A percentile compares a stretch with the other conserved stretches of the same genome.
Conservation (phyloP, 2,797 vertebrate genomes). For the Gobionotothen gibberifrons region DNA sequence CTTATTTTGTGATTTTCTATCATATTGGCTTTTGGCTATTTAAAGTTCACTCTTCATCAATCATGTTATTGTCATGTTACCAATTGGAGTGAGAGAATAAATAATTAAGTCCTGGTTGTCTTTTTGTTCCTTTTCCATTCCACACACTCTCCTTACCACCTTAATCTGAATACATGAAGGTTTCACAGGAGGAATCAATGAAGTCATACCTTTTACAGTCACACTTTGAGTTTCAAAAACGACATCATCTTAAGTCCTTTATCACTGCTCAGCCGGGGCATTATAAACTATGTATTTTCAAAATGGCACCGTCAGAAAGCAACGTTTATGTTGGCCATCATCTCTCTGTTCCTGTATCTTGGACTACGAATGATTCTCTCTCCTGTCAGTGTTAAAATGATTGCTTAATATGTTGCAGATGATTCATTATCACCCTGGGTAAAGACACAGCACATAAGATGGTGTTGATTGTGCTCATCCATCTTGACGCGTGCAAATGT, state of each 20-base stretch:
- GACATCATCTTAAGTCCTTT: neutral
- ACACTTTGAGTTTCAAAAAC: no score
- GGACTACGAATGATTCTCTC: slow-evolving; percentile 52
- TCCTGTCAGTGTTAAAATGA: slow-evolving; percentile 64
- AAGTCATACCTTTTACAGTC: neutral
- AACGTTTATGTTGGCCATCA: slow-evolving; percentile 33
- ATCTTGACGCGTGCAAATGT: slow-evolving; percentile 51
- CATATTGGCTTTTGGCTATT: neutral
- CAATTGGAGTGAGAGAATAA: neutral
- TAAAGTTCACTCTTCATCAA: neutral
- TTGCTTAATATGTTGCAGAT: slow-evolving; percentile 56
- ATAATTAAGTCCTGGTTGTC: neutral
- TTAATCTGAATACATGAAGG: neutral
- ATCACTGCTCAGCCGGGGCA: neutral
- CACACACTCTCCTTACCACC: neutral
- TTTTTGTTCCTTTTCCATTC: neutral
- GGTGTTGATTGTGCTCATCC: slow-evolving; percentile 60
- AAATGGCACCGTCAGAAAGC: slow-evolving; percentile 8
- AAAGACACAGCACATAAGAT: slow-evolving; percentile 59
- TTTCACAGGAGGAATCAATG: neutral
- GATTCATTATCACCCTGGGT: slow-evolving; percentile 64
- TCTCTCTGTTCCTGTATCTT: slow-evolving; percentile 38
- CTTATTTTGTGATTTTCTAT: no score
- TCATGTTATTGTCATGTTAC: neutral
- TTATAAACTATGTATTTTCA: slow-evolving; percentile 10